A percentile compares a stretch with the other conserved stretches of the same genome.
phyloP scores from a whole-genome alignment of 2,888 invertebrate species.

The Pollenia labialis region DNA sequence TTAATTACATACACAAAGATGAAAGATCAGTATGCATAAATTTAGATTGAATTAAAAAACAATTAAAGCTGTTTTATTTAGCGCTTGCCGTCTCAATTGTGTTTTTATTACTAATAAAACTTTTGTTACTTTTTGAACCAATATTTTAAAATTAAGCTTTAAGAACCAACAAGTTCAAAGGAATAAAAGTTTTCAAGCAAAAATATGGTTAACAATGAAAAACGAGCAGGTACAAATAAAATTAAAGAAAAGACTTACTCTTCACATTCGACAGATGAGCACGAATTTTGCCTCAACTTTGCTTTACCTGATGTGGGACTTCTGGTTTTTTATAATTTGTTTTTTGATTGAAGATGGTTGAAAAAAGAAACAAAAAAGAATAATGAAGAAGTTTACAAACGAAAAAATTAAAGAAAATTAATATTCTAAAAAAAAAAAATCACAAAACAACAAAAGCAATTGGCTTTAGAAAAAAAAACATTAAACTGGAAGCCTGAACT shows the following conservation, averaged over 20 bases:
- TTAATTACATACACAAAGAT: too few relatives aligned
- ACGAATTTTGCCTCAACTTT: conserved; percentile 81
- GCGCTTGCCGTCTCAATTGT: too few relatives aligned
- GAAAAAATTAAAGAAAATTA: conserved; percentile 76
- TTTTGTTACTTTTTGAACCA: neutral
- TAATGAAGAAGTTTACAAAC: conserved; percentile 66
- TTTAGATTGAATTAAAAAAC: too few relatives aligned
- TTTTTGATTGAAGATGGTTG: conserved; percentile 65
- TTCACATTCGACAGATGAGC: conserved; percentile 82
- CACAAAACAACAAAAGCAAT: conserved; percentile 53
- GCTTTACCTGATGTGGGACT: conserved; percentile 82
- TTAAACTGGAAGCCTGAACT: conserved; percentile 25
- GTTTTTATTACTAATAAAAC: too few relatives aligned
- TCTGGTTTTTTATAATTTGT: conserved; percentile 77
- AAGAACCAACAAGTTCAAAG: neutral
- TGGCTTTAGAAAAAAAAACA: conserved; percentile 47
- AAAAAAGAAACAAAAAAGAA: conserved; percentile 73
- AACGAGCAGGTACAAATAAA: conserved; percentile 29
- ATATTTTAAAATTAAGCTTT: neutral
- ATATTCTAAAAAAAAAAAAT: neutral
- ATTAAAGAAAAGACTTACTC: conserved; percentile 80
- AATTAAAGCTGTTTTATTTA: too few relatives aligned
- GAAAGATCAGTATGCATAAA: too few relatives aligned
- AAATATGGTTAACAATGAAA: conserved; percentile 6
- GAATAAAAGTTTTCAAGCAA: conserved; percentile 4